Base-by-base conservation (phyloP, 2,888 invertebrate species). In the Agonopterix subpropinquella region DNA sequence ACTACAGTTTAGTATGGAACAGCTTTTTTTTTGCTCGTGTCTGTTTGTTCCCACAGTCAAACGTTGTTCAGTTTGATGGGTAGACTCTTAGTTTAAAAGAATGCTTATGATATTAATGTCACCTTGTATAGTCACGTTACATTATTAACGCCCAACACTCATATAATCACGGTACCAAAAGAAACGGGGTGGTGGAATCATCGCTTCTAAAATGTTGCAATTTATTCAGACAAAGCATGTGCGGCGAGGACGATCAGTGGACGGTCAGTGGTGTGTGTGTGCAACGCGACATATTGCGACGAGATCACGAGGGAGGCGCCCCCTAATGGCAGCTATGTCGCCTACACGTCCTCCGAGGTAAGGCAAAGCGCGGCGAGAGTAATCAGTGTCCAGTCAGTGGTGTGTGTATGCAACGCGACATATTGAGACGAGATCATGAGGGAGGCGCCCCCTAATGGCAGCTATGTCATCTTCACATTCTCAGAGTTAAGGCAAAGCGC, bases 261-360 rank as follows among this genome's bases (percentile, higher is more conserved):
- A 43, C 51, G 66, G 48, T 80, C 76, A 1, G 64, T 73, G 1
- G 70, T 86, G 7, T 89, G 89, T 52, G 82, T 88, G 2, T 89
- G 89, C 56, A 81, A 82, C 48, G 57, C 70, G 0, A 71, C 76
- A 0, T 87, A 87, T 57, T 89, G 88, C 56, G 89, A 89, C 52
- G 80, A 77, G 1, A 54, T 87, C 18, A 71, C 71, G 0, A 63
- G 82, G 41, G 58, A 65, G 1, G 51, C 65, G 2, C 75, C 87
- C 0, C 55, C 61, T 1, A 57, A 61, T 4, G 63, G 68, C 0
- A 74, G 73, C 1, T 91, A 85, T 53, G 61, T 89, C 0, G 63
- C 85, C 5, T 88, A 84, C 49, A 73, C 73, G 0, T 75, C 83
- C 1, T 80, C 77, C 13, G 62, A 75, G 66, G 77, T 75, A 52